These are phyloP conservation scores for Ctena decussata DNA, from an alignment of 2,888 invertebrate species.

Conservation along the genomic window DNA sequence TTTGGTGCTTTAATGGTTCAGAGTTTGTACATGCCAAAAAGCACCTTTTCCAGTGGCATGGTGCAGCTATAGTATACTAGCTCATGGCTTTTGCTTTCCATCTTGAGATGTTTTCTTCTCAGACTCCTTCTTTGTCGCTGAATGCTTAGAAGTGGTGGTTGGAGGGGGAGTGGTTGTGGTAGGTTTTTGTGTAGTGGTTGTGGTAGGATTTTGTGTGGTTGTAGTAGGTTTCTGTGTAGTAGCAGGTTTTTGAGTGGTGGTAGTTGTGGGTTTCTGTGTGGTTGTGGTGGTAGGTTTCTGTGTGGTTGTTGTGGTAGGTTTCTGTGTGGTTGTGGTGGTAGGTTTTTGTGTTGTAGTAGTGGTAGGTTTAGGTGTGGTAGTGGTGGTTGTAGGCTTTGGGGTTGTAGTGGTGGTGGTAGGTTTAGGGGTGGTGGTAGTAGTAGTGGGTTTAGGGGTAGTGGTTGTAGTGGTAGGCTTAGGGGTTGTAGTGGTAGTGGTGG, in stretches of 20 bases:
- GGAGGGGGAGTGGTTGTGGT: slow-evolving; percentile 13
- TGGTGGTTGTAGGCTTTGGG: slow-evolving; percentile 8
- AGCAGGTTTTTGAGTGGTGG: not conserved
- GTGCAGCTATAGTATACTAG: too few species aligned
- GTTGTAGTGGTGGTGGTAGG: slow-evolving; percentile 14
- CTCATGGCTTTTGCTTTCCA: too few species aligned
- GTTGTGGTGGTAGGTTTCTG: slow-evolving; percentile 27
- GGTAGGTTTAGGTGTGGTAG: slow-evolving; percentile 14
- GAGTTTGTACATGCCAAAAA: too few species aligned
- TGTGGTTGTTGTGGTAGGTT: slow-evolving; percentile 26
- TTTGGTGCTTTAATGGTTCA: too few species aligned
- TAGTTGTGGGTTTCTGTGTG: slow-evolving; percentile 18
- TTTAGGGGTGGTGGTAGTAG: slow-evolving; percentile 31
- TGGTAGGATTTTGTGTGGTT: not conserved
- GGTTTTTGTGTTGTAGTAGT: not conserved
- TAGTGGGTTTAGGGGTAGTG: slow-evolving; percentile 16
- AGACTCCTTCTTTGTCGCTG: too few species aligned
- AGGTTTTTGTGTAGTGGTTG: slow-evolving; percentile 32
- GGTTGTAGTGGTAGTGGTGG: slow-evolving; percentile 21
- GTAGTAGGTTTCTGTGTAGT: slow-evolving; percentile 26
- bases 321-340: not conserved
- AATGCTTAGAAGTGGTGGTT: slow-evolving; percentile 27
- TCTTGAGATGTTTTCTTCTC: slow-evolving; percentile 6
- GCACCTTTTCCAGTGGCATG: too few species aligned
- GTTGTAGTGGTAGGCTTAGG: slow-evolving; percentile 33